phyloP scores from a whole-genome alignment of 2,113 vertebrate species.

The Lota lota region DNA sequence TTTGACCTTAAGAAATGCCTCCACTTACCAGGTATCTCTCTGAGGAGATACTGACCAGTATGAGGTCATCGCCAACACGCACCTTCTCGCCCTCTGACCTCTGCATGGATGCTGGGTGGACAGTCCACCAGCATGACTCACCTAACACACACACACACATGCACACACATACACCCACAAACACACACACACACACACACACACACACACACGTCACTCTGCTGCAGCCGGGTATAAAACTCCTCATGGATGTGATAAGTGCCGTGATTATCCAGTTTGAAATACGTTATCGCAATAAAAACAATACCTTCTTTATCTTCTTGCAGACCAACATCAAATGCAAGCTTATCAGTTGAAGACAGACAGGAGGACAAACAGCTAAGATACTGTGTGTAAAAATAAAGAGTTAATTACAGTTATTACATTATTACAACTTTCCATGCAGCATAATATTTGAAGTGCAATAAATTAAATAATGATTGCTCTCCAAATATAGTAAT shows the following conservation, averaged over 20 bases:
- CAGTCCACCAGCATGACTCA: constrained; percentile 81
- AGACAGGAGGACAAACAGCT: constrained; percentile 89
- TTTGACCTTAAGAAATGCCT: background rate
- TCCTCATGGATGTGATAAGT: no score
- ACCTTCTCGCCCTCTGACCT: constrained; percentile 96
- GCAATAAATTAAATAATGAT: background rate
- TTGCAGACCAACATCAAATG: constrained; percentile 93
- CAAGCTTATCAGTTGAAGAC: constrained; percentile 87
- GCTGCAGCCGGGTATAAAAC: no score
- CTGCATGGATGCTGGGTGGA: constrained; percentile 74
- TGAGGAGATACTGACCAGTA: constrained; percentile 90
- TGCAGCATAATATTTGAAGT: background rate
- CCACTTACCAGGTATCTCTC: constrained; percentile 92
- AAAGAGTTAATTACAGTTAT: background rate
- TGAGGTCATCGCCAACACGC: constrained; percentile 91
- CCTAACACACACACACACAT: constrained; percentile 47
- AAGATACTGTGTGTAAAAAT: constrained; percentile 76
- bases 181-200: background rate
- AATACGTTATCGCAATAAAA: no score
- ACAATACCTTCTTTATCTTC: constrained; percentile 82
- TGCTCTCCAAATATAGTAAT: background rate
- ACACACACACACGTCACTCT: background rate
- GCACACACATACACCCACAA: no score
- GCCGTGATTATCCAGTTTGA: no score
- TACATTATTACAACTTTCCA: no score